phyloP scores from a whole-genome alignment of 2,113 vertebrate species.

The Hylia prasina region DNA sequence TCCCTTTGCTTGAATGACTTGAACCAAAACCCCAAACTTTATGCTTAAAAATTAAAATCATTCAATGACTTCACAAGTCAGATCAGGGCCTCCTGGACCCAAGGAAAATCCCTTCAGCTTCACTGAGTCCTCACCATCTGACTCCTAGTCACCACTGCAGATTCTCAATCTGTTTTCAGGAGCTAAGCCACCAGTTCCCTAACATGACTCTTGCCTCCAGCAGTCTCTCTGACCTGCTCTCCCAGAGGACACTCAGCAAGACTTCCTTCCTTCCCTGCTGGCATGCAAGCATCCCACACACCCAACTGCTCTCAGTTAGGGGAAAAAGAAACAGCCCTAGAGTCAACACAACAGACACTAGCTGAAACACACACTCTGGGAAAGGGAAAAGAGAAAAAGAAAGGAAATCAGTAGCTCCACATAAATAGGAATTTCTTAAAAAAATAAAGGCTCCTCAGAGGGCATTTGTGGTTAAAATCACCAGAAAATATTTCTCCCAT shows the following conservation, averaged over 20 bases:
- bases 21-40: not conserved
- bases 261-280: not conserved
- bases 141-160: not conserved
- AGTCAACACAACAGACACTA: not conserved
- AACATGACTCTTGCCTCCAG: not conserved
- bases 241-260: not conserved
- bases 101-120: not conserved
- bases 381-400: not conserved
- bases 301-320: not conserved
- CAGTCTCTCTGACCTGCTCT: not conserved
- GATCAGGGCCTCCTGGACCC: not conserved
- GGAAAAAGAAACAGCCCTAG: not conserved
- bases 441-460: not conserved
- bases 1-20: not conserved
- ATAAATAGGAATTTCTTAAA: not conserved
- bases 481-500: not conserved
- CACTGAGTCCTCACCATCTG: not conserved
- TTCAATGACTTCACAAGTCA: not conserved
- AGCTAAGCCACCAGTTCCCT: not conserved
- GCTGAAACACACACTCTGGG: not conserved
- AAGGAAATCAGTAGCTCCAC: not conserved
- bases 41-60: not conserved
- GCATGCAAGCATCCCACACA: not conserved
- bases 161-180: not conserved
- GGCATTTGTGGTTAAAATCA: not conserved